phyloP scores from a whole-genome alignment of 2,113 vertebrate species.

The Rhinoptilus africanus region DNA sequence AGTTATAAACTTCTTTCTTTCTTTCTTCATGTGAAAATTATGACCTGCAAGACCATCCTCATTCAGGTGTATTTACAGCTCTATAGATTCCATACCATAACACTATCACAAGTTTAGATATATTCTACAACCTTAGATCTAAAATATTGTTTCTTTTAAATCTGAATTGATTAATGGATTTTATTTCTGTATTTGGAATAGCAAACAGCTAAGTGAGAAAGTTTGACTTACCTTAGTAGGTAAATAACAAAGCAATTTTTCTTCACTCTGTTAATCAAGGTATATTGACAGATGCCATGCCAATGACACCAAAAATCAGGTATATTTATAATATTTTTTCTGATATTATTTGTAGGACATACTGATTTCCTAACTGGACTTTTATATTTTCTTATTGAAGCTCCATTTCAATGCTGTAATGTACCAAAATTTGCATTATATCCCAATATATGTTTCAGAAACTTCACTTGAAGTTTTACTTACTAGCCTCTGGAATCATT shows the following conservation, averaged over 20 bases:
- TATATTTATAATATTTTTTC: background rate
- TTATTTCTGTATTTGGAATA: background rate
- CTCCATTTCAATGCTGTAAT: background rate
- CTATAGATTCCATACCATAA: background rate
- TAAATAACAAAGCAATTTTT: background rate
- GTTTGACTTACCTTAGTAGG: background rate
- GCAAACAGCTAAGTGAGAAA: background rate
- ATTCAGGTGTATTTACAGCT: background rate
- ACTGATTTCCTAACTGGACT: background rate
- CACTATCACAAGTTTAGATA: background rate
- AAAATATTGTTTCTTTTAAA: background rate
- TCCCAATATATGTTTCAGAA: background rate
- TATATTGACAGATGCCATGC: background rate
- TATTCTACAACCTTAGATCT: background rate
- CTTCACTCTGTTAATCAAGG: background rate
- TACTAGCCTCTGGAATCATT: background rate
- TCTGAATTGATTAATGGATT: background rate
- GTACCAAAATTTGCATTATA: background rate
- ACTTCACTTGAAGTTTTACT: background rate
- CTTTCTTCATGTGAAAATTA: background rate
- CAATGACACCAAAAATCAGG: background rate
- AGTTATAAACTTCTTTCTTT: background rate
- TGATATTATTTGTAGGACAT: background rate
- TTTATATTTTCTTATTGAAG: background rate
- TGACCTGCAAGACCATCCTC: background rate